These are phyloP conservation scores for Frankliniella fusca DNA, from an alignment of 2,888 invertebrate species.

Conservation along the genomic window DNA sequence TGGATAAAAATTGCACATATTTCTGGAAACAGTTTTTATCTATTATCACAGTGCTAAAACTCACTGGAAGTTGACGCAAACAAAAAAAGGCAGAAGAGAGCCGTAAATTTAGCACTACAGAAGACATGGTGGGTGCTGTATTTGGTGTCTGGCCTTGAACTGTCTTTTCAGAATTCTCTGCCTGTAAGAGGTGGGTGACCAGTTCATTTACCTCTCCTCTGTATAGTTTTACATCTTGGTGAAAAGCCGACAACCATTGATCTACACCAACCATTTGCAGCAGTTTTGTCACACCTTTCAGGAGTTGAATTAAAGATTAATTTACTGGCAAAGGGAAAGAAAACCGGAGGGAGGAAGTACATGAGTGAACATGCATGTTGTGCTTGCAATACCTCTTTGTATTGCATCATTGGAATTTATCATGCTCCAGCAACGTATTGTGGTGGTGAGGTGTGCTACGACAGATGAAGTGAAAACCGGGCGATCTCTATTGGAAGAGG, in stretches of 20 bases:
- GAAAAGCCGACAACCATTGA: neutral
- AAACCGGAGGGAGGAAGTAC: neutral
- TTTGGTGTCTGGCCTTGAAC: neutral
- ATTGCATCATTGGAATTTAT: neutral
- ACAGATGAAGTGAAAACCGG: neutral
- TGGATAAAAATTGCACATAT: neutral
- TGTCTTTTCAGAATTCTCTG: neutral
- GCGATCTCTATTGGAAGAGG: neutral
- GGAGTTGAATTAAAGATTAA: too few species aligned
- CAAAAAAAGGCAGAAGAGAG: slow-evolving; percentile 32
- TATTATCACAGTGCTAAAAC: neutral
- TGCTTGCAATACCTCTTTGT: neutral
- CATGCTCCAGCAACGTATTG: neutral
- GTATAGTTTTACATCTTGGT: neutral
- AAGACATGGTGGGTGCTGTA: neutral
- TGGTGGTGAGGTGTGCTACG: neutral
- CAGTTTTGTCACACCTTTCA: neutral
- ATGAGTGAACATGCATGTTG: neutral
- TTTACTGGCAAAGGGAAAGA: too few species aligned
- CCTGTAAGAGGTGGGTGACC: neutral
- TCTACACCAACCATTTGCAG: neutral
- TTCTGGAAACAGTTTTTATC: too few species aligned
- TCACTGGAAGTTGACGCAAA: slow-evolving; percentile 6
- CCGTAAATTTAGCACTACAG: slow-evolving; percentile 2
- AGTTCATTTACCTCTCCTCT: neutral